Evolutionary conservation across 2,888 invertebrate genomes (phyloP).

Genomic region (Nipponacmea schrenckii): DNA sequence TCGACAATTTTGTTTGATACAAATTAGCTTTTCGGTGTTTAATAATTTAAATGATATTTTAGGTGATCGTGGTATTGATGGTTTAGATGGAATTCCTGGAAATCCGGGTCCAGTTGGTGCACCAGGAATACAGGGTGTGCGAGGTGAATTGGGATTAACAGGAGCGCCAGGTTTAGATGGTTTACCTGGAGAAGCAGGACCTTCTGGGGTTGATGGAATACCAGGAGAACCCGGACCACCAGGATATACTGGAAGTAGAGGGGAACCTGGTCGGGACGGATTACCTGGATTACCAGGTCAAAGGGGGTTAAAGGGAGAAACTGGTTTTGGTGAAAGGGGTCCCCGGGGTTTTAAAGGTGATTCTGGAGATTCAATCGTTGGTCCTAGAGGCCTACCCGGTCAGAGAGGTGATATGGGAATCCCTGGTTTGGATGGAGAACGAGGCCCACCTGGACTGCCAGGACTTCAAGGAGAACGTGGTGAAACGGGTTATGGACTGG

Average conservation of each 20-base stretch:
- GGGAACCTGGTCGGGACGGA: constrained; percentile 27
- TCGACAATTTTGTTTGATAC: too few species aligned
- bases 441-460: constrained; percentile 38
- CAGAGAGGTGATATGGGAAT: constrained; percentile 24
- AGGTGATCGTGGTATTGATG: background rate
- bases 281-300: constrained; percentile 21
- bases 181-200: constrained; percentile 14
- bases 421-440: constrained; percentile 17
- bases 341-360: constrained; percentile 16
- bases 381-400: constrained; percentile 37
- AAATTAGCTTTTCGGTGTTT: too few species aligned
- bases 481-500: constrained; percentile 1
- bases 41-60: too few species aligned
- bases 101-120: constrained; percentile 19
- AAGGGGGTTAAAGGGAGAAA: constrained; percentile 23
- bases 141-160: constrained; percentile 17
- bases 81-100: background rate
- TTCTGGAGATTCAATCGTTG: constrained; percentile 31
- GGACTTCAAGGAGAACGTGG: constrained; percentile 24
- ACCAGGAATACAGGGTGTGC: constrained; percentile 15
- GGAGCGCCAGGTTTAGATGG: constrained; percentile 21
- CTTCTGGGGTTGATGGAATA: constrained; percentile 15
- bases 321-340: constrained; percentile 28
- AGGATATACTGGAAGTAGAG: constrained; percentile 26
- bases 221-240: constrained; percentile 24